Evolutionary conservation across 2,113 vertebrate species (phyloP).

Genomic region (Embiotoca jacksoni): DNA sequence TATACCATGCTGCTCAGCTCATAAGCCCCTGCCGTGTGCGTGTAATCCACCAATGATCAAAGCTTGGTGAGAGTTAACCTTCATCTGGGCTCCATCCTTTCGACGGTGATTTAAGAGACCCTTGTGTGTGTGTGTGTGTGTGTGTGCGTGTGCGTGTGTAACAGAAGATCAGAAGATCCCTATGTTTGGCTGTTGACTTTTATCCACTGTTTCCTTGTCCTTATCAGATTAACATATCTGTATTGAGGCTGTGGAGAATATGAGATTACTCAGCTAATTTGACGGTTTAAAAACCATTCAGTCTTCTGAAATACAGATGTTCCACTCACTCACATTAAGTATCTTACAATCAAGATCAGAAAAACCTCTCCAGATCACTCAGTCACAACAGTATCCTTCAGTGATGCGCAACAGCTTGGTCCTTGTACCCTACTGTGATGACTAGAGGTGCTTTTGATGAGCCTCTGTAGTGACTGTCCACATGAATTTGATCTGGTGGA

Average conservation of each 20-base stretch:
- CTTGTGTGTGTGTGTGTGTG: background rate
- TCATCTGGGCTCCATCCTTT: conserved; percentile 6
- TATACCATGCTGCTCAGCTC: conserved; percentile 7
- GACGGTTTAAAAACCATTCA: background rate
- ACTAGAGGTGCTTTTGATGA: conserved; percentile 17
- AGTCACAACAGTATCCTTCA: conserved; percentile 23
- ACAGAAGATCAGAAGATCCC: background rate
- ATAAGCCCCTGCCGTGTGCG: conserved; percentile 15
- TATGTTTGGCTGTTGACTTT: no score
- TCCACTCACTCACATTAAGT: conserved; percentile 17
- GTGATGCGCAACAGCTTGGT: conserved; percentile 9
- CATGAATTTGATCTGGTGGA: conserved; percentile 34
- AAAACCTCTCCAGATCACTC: conserved; percentile 36
- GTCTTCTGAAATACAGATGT: conserved; percentile 10
- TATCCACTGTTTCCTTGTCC: no score
- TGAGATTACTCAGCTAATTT: no score
- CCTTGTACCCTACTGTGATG: conserved; percentile 3
- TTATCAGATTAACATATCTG: no score
- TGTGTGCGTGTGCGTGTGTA: no score
- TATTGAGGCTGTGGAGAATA: no score
- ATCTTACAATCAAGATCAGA: conserved; percentile 27
- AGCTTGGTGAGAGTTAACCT: conserved; percentile 16
- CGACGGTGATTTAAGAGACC: background rate
- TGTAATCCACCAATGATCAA: conserved; percentile 47
- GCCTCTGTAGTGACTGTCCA: conserved; percentile 33